phyloP scores from a whole-genome alignment of 1,140 invertebrate genomes.

The Drosophila quadrilineata region DNA sequence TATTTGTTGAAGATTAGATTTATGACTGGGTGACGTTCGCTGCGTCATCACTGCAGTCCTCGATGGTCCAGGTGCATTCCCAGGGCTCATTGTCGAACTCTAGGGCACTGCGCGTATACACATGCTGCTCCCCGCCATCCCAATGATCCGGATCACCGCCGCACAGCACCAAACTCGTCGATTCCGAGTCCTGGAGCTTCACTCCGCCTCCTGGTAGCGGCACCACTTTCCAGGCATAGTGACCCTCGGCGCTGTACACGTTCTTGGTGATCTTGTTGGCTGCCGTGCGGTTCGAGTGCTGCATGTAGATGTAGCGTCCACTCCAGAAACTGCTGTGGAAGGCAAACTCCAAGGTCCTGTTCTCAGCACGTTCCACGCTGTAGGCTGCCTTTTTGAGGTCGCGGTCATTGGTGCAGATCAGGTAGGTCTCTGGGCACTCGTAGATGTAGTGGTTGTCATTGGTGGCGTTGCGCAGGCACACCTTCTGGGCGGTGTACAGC shows the following conservation, averaged over 20 bases:
- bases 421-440: constrained; percentile 63
- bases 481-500: constrained; percentile 50
- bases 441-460: constrained; percentile 48
- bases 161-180: constrained; percentile 43
- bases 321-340: constrained; percentile 56
- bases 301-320: constrained; percentile 52
- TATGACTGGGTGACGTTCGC: too few species aligned
- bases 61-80: constrained; percentile 63
- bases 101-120: constrained; percentile 47
- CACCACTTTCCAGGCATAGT: constrained; percentile 48
- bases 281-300: constrained; percentile 21
- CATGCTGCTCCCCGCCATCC: constrained; percentile 53
- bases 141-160: constrained; percentile 57
- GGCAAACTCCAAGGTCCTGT: constrained; percentile 36
- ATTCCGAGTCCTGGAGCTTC: constrained; percentile 42
- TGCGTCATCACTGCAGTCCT: constrained; percentile 60
- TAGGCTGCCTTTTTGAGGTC: constrained; percentile 58
- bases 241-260: constrained; percentile 41
- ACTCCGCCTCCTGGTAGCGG: constrained; percentile 31
- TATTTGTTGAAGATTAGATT: too few species aligned
- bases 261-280: constrained; percentile 52
- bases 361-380: constrained; percentile 18
- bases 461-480: constrained; percentile 58
- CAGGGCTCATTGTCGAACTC: constrained; percentile 31
- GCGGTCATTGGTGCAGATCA: constrained; percentile 58